Evolutionary conservation across 2,113 vertebrate genomes (phyloP), one percentile per base, ranked within the genome.

Genomic region (Gymnobelideus leadbeateri): DNA sequence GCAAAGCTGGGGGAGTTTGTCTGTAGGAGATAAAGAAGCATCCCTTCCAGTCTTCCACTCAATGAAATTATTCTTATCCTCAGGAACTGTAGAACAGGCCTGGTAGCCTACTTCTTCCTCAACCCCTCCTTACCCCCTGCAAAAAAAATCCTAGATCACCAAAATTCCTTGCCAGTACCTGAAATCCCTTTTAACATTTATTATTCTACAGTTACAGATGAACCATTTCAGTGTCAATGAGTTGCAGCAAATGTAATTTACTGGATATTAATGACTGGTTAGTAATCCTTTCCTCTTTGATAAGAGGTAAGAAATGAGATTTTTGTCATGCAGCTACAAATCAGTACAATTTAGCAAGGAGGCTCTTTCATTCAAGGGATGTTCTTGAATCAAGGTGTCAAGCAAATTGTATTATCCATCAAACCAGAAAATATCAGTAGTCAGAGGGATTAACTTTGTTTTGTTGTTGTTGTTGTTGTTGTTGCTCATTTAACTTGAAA

Each of bases 401-500:
- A 43, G n/a, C 16, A 68, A 68, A 68, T 68, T 68, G 31, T 68
- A 31, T 68, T 68, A 68, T 31, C 57, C 31, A 37, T 37, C 10
- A 3, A 68, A 68, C 31, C 28, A 21, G 6, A 84, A 84, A 84
- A 43, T n/a, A 84, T 7, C 68, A 84, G n/a, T 84, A 68, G 68
- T 84, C 26, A 21, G 68, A n/a, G 7, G 19, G 21, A n/a, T n/a
- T n/a, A 77, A 28, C 84, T 51, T 96, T 47, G 12, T 3, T 94
- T 95, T n/a, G n/a, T n/a, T n/a, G n/a, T n/a, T n/a, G n/a, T n/a
- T n/a, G n/a, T n/a, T 51, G n/a, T 9, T 16, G n/a, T 93, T 68
- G n/a, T 94, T 94, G 68, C 37, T 91, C 91, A 24, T 90, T 92
- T 50, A 90, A 8, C 50, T 89, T 95, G 89, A 96, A 95, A 47